phyloP scores from a whole-genome alignment of 2,113 vertebrate genomes.

The mouse (Mus musculus) region GRCm39 chr2:167424501-167425000 shows the following conservation, averaged over 20 bases:
- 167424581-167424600: neutral
- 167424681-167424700: no score
- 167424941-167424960: neutral
- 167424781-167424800: neutral
- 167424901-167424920: neutral
- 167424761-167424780: neutral
- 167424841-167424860: neutral
- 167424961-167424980: neutral
- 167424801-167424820: neutral
- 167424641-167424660: neutral
- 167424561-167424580: no score
- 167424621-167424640: neutral
- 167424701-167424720: neutral
- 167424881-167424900: neutral
- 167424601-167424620: fast-evolving
- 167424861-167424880: neutral
- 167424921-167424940: neutral
- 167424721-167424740: neutral
- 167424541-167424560: neutral
- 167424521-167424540: neutral
- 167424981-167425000: neutral
- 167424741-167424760: neutral
- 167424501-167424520: neutral
- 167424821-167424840: no score
- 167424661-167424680: neutral